Percentiles rank a stretch among this genome's conserved stretches.
Conservation (phyloP, 1,140 invertebrate genomes). For the Bradynema listronoti region DNA sequence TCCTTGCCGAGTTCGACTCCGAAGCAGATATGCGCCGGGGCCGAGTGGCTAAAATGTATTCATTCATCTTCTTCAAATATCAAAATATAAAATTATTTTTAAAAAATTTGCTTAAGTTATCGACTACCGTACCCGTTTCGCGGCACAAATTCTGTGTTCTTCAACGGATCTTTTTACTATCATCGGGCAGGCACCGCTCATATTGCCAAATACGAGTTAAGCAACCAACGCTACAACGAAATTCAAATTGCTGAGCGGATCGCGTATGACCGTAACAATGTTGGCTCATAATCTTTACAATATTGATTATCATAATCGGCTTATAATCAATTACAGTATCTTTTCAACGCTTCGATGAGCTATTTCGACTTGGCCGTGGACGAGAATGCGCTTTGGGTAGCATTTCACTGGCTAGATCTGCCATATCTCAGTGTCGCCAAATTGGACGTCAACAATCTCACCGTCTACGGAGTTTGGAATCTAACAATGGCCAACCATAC, state of each 20-base stretch:
- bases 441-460: slow-evolving; percentile 58
- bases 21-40: slow-evolving; percentile 50
- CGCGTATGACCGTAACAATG: slow-evolving; percentile 44
- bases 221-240: slow-evolving; percentile 39
- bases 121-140: slow-evolving; percentile 55
- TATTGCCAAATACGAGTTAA: slow-evolving; percentile 56
- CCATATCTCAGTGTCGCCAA: slow-evolving; percentile 45
- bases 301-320: no score
- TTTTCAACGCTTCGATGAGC: slow-evolving; percentile 57
- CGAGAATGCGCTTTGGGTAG: slow-evolving; percentile 60
- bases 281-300: no score
- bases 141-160: slow-evolving; percentile 59
- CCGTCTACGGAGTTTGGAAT: slow-evolving; percentile 59
- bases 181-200: slow-evolving; percentile 55
- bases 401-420: slow-evolving; percentile 52
- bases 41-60: slow-evolving; percentile 37
- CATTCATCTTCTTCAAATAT: background rate
- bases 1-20: slow-evolving; percentile 54
- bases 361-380: slow-evolving; percentile 60
- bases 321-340: slow-evolving; percentile 55
- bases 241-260: slow-evolving; percentile 37
- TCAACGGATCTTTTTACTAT: slow-evolving; percentile 59
- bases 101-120: slow-evolving; percentile 41
- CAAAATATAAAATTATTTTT: slow-evolving; percentile 22
- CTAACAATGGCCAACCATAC: slow-evolving; percentile 55